A percentile compares a stretch with the other conserved stretches of the same genome.
These are phyloP conservation scores for Orbicella faveolata DNA, from an alignment of 64 coral and sea anemone species.

Conservation along the genomic window DNA sequence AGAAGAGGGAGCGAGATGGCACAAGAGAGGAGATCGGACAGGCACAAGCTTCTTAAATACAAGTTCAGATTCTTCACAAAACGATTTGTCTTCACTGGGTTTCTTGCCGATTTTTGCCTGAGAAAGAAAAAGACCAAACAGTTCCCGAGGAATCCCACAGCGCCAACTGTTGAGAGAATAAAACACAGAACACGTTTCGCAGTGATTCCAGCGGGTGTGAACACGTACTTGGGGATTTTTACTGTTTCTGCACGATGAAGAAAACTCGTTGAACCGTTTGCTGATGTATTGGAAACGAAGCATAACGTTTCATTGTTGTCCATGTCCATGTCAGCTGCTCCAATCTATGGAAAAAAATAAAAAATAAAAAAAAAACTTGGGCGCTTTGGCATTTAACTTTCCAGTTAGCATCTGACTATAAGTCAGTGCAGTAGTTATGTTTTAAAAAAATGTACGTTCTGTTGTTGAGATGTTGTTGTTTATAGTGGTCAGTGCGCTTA, in stretches of 20 bases:
- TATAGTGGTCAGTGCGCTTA: no score
- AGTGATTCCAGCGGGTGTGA: not conserved
- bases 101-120: not conserved
- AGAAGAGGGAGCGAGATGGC: not conserved
- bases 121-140: not conserved
- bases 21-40: slow-evolving; percentile 9
- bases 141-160: not conserved
- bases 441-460: no score
- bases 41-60: not conserved
- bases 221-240: not conserved
- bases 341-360: not conserved
- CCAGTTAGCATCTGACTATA: no score
- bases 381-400: no score
- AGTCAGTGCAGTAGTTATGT: no score
- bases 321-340: not conserved
- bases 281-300: not conserved
- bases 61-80: not conserved
- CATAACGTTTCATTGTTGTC: not conserved
- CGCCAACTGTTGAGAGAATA: not conserved
- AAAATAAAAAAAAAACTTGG: no score
- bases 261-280: not conserved
- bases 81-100: not conserved
- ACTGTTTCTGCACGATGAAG: not conserved
- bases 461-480: no score
- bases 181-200: not conserved